Evolutionary conservation across 2,797 vertebrate species (phyloP), one percentile per base, ranked within the genome.

Genomic region (Pangasius larnaudii): DNA sequence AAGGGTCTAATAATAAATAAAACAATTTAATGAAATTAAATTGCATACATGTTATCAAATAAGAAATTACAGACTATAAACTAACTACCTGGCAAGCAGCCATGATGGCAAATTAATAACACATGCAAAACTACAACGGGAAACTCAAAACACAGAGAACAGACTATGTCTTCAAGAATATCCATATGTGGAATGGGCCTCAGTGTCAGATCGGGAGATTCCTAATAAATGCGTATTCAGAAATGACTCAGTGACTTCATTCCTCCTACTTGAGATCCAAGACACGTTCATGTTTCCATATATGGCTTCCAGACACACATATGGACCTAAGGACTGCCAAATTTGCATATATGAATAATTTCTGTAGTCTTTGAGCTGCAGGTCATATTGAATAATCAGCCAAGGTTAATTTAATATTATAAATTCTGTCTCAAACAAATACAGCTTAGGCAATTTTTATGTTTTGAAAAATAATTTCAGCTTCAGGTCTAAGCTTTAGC

Each of bases 261-360:
- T 69, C n/a, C 4, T 51, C 42, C 82, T 51, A 53, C 61, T 84
- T 51, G 63, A 84, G 16, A 51, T 84, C 58, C 63, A 84, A 69
- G 30, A 36, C 46, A 69, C 6, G n/a, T 67, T 67, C 61, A 67
- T 0, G 2, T 10, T 30, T 19, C 82, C 63, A 53, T 53, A 84
- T 69, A 51, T 69, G 46, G 46, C 19, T 53, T 69, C 18, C 82
- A 69, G 63, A 36, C 63, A 84, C n/a, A 69, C n/a, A 53, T 24
- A 27, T 69, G 30, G 63, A 53, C n/a, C 36, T 6, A 33, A 69
- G 63, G 5, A 33, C 46, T 51, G 46, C 9, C 8, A 84, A 33
- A 65, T 83, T 49, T 83, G 10, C 59, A 65, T 83, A 49, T 22
- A 33, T 83, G 39, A 83, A 67, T 81, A 6, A 83, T 46, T 14